Base-by-base conservation (phyloP, 2,888 invertebrate species). In the Amiota mariae region DNA sequence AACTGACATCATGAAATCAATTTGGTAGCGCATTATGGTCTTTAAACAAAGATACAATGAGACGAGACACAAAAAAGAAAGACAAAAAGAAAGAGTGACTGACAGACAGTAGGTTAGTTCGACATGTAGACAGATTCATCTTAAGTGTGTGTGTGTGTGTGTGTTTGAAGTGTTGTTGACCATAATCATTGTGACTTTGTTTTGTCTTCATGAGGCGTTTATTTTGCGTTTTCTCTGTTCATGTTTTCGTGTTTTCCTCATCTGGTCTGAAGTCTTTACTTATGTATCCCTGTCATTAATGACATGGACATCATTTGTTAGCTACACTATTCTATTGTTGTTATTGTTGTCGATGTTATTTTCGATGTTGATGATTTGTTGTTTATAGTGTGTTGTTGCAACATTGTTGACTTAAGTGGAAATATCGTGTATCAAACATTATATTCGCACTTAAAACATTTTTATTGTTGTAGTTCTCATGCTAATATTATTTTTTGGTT, bases 231-330 rank as follows among this genome's bases (percentile, higher is more conserved):
- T 63, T 18, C 2, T 36, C 2, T 36, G n/a, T 36, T 24, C 63
- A n/a, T 11, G 24, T 59, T 18, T 11, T 36, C 36, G 6, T 36
- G 36, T 36, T 36, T 36, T 36, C 24, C 51, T 68, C 10, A 54
- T 51, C 54, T 6, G 61, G 49, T 71, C 48, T 49, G 24, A 13
- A 48, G 49, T 70, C 71, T 64, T 64, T n/a, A 48, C 56, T 47
- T 64, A 71, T 66, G 72, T 64, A 71, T 71, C 54, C 72, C 72
- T 72, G 72, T 66, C 72, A 72, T 56, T 72, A 54, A 47, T 72
- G 66, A 72, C 72, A 66, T 66, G 72, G 72, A 64, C 66, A 72
- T 66, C 72, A 72, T 72, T 72, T 66, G 66, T 72, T 66, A 72
- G 67, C 67, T 24, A 68, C 67, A 24, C 54, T 24, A 54, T 54